These are phyloP conservation scores for Andrena hattorfiana DNA, from an alignment of 2,888 invertebrate species.

Conservation along the genomic window DNA sequence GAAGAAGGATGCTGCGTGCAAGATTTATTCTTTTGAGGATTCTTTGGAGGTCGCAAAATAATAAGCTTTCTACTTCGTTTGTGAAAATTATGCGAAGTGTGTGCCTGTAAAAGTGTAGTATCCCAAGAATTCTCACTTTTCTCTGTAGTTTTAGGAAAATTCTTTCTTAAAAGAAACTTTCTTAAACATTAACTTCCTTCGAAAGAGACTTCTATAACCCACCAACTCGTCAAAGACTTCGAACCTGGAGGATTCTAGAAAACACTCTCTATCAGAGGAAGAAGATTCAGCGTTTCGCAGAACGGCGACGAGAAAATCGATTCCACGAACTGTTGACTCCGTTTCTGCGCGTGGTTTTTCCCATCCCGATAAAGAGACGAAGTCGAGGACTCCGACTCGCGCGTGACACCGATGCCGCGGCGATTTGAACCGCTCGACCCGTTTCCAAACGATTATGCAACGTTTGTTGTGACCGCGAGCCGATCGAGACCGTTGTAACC, in stretches of 20 bases:
- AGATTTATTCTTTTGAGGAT: no score
- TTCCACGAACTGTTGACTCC: slow-evolving; percentile 13
- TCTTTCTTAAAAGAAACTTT: no score
- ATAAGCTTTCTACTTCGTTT: no score
- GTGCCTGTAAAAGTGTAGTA: no score
- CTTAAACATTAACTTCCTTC: no score
- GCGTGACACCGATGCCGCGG: slow-evolving; percentile 39
- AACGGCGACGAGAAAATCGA: slow-evolving; percentile 4
- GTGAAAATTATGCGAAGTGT: no score
- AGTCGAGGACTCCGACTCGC: slow-evolving; percentile 22
- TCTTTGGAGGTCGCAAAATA: no score
- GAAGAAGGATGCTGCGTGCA: no score
- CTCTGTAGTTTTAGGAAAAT: no score
- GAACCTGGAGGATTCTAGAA: background rate
- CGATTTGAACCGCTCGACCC: slow-evolving; percentile 55
- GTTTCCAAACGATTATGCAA: slow-evolving; percentile 69
- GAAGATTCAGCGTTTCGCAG: background rate
- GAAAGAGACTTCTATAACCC: no score
- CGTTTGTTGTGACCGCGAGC: slow-evolving; percentile 62
- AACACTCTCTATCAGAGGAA: background rate
- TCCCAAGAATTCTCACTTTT: no score
- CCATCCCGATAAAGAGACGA: slow-evolving; percentile 11
- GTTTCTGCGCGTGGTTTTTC: slow-evolving; percentile 34
- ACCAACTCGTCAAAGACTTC: background rate
- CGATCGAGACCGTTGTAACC: slow-evolving; percentile 29